Evolutionary conservation across 2,888 invertebrate species (phyloP), one percentile per base, ranked within the genome.

Genomic region (Liodrosophila aerea): DNA sequence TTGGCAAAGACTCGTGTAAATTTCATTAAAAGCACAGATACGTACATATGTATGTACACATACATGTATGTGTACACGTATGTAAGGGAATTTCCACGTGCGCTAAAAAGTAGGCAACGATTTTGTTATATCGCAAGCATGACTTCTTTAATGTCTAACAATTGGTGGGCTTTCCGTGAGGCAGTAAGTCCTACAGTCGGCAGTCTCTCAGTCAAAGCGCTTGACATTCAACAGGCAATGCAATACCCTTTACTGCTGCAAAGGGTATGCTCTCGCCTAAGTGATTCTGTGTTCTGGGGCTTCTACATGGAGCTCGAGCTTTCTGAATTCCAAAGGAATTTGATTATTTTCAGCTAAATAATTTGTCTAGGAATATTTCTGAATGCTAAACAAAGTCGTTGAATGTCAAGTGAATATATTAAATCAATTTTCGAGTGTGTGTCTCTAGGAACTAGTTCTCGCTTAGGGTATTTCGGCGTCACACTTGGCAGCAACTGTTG

Each of bases 211-310:
- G 41, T 37, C 46, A 45, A 56, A 46, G 15, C 63, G 49, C 63
- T 58, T 66, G 66, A 62, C 72, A 78, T 78, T 80, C 77, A 78
- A 78, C 81, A 78, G 81, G 81, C 80, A 52, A 36, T 59, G 43
- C 60, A 56, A 56, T 44, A 60, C 59, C 63, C 56, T 56, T 5
- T 15, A 36, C 8, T 36, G 34, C 1, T 13, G 12, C 8, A 5
- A 8, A 29, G 22, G 22, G 22, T 22, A 22, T 22, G 22, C 22
- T 22, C n/a, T n/a, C n/a, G n/a, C n/a, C n/a, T n/a, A n/a, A n/a
- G n/a, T n/a, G n/a, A n/a, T n/a, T n/a, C n/a, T n/a, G n/a, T n/a
- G n/a, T n/a, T n/a, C n/a, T n/a, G n/a, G n/a, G n/a, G n/a, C n/a
- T n/a, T n/a, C n/a, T n/a, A n/a, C n/a, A n/a, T n/a, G n/a, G n/a